Evolutionary conservation across 1,140 invertebrate species (phyloP), one percentile per base, ranked within the genome.

Genomic region (Elysia chlorotica): DNA sequence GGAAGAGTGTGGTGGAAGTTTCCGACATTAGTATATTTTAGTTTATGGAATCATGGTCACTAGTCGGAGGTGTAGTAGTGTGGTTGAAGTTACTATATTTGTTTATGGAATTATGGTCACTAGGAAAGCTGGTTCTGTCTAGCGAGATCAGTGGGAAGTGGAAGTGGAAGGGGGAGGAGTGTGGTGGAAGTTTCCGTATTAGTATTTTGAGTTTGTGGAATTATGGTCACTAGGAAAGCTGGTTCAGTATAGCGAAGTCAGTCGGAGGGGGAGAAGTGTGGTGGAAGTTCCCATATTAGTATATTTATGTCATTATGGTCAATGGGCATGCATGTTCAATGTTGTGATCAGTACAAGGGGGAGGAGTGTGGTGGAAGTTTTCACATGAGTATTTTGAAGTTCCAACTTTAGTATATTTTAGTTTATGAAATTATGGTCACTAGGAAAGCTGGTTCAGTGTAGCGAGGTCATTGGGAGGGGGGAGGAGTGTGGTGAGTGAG

Each of bases 71-170:
- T 6, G 56, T 25, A 59, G 28, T 14, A 59, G 23, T 10, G 23
- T 59, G 56, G 56, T 6, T 59, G 10, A 14, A 10, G 10, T n/a
- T n/a, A n/a, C n/a, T n/a, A n/a, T n/a, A n/a, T n/a, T n/a, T n/a
- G n/a, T n/a, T n/a, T n/a, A n/a, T n/a, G n/a, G n/a, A n/a, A n/a
- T n/a, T n/a, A n/a, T n/a, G n/a, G n/a, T n/a, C n/a, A n/a, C n/a
- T n/a, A n/a, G n/a, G n/a, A n/a, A n/a, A n/a, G n/a, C n/a, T n/a
- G 65, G 66, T 71, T 35, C 38, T 80, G 41, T 38, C 74, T 17
- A 21, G 56, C 3, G 25, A 65, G 25, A 36, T 28, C 21, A 25
- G 28, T 21, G n/a, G n/a, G n/a, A n/a, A n/a, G n/a, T n/a, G n/a
- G n/a, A n/a, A n/a, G n/a, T n/a, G n/a, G n/a, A n/a, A n/a, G n/a